phyloP scores from a whole-genome alignment of 2,797 vertebrate species.

The Pelochelys cantorii region DNA sequence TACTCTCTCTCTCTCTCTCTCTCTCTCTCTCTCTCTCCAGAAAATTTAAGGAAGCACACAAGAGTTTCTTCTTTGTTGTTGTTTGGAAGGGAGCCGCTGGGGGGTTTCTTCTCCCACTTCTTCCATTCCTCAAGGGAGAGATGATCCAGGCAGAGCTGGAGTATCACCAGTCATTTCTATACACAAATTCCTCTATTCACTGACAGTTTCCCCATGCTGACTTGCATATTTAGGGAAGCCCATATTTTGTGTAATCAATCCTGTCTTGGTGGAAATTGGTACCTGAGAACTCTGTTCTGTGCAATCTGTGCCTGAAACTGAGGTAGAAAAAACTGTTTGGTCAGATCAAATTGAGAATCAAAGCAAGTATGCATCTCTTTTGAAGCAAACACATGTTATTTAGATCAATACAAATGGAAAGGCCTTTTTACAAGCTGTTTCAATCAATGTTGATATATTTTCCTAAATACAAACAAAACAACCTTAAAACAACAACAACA shows the following conservation, averaged over 20 bases:
- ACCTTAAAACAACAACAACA: not conserved
- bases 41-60: not conserved
- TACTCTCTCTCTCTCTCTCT: not conserved
- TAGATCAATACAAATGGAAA: constrained; percentile 9
- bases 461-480: not conserved
- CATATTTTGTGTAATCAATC: constrained; percentile 13
- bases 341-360: not conserved
- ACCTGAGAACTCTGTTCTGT: not conserved
- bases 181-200: not conserved
- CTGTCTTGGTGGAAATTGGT: not conserved
- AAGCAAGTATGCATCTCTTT: not conserved
- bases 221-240: not conserved
- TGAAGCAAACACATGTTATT: not conserved
- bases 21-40: not conserved
- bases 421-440: not conserved
- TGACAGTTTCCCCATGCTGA: not conserved
- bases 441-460: not conserved
- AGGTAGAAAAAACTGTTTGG: not conserved
- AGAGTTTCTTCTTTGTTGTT: not conserved
- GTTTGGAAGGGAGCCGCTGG: not conserved
- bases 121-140: not conserved
- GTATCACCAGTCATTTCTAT: not conserved
- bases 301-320: not conserved
- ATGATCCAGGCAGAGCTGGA: not conserved
- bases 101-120: not conserved